A percentile compares a stretch with the other conserved stretches of the same genome.
phyloP scores from a whole-genome alignment of 2,888 invertebrate genomes.

The Euzetes globulus region DNA sequence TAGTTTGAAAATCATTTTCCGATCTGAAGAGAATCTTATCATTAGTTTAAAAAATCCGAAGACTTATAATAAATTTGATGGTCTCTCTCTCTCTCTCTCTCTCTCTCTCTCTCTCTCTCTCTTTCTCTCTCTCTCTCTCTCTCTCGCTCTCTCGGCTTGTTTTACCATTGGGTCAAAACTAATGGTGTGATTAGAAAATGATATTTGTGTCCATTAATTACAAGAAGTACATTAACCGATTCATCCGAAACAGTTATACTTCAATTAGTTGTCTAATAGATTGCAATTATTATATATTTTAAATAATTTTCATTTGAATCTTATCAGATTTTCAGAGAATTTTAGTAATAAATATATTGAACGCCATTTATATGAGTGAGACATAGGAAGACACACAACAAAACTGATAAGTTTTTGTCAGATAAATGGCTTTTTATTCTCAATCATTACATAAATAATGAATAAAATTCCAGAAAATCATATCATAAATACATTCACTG shows the following conservation, averaged over 20 bases:
- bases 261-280: conserved; percentile 23
- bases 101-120: conserved; percentile 5
- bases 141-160: background rate
- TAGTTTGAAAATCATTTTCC: background rate
- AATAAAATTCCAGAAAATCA: too few relatives aligned
- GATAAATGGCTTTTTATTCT: background rate
- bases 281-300: conserved; percentile 18
- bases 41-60: background rate
- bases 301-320: background rate
- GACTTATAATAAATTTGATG: background rate
- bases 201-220: conserved; percentile 9
- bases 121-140: background rate
- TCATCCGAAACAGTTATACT: conserved; percentile 4
- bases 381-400: background rate
- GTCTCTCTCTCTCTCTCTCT: background rate
- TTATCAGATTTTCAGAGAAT: background rate
- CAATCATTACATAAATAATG: too few relatives aligned
- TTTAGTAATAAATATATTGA: background rate
- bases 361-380: background rate
- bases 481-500: too few relatives aligned
- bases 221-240: background rate
- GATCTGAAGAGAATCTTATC: background rate
- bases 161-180: background rate
- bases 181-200: background rate
- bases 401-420: background rate